phyloP scores from a whole-genome alignment of 1,140 invertebrate species.

The Antheraea mylitta region DNA sequence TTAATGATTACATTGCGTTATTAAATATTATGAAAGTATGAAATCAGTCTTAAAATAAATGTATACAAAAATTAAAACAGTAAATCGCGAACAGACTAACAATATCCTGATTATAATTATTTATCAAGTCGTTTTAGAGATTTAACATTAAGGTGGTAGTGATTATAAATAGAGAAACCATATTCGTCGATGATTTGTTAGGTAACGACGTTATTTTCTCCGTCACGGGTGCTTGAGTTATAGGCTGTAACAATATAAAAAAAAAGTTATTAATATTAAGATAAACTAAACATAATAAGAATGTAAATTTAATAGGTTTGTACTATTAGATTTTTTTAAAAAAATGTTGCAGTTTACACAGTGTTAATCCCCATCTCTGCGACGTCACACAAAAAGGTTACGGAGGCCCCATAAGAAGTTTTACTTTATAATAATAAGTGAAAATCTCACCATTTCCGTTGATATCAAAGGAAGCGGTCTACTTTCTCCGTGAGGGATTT shows the following conservation, averaged over 20 bases:
- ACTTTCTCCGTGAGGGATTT: constrained; percentile 42
- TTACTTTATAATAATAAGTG: too few species aligned
- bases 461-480: constrained; percentile 42
- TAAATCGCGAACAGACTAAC: neutral
- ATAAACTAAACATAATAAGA: too few species aligned
- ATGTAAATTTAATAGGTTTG: too few species aligned
- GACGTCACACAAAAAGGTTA: too few species aligned
- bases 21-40: neutral
- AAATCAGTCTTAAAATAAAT: constrained; percentile 2
- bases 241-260: constrained; percentile 20
- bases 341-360: too few species aligned
- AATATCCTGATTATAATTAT: too few species aligned
- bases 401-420: too few species aligned
- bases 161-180: neutral
- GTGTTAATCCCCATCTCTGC: too few species aligned
- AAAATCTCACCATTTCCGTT: constrained; percentile 33
- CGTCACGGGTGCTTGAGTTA: constrained; percentile 5
- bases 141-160: neutral
- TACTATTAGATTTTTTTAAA: too few species aligned
- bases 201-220: constrained; percentile 8
- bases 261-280: too few species aligned
- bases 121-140: neutral
- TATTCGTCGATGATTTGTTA: neutral
- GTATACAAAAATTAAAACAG: neutral
- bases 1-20: neutral